These are phyloP conservation scores for Siderastrea siderea DNA, from an alignment of 92 coral and sea anemone genomes.

Conservation along the genomic window DNA sequence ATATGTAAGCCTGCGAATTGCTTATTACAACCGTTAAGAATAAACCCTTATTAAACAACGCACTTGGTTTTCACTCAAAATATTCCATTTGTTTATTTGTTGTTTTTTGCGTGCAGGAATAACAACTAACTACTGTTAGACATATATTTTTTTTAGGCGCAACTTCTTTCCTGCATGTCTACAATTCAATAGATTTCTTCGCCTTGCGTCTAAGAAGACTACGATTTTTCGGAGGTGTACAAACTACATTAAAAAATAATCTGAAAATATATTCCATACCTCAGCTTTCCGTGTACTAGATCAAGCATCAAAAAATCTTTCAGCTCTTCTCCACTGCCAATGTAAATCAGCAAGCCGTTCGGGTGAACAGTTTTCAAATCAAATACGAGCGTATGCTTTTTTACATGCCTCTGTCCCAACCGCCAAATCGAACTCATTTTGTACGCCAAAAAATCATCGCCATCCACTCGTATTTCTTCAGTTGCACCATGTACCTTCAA, in stretches of 20 bases:
- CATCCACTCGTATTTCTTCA: slow-evolving; percentile 17
- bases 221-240: too few species aligned
- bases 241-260: neutral
- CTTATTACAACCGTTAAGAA: too few species aligned
- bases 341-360: slow-evolving; percentile 19
- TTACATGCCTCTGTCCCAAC: neutral
- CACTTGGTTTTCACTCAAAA: too few species aligned
- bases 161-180: too few species aligned
- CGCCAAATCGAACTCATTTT: neutral
- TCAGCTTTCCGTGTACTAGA: slow-evolving; percentile 38
- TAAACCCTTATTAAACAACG: too few species aligned
- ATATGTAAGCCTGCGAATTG: too few species aligned
- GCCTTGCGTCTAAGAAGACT: too few species aligned
- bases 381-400: neutral
- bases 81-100: too few species aligned
- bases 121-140: too few species aligned
- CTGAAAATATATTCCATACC: slow-evolving; percentile 4
- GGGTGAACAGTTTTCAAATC: slow-evolving; percentile 34
- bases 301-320: slow-evolving; percentile 24
- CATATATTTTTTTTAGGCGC: too few species aligned
- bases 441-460: slow-evolving; percentile 37
- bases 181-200: too few species aligned
- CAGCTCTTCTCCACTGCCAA: slow-evolving; percentile 9
- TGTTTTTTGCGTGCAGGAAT: too few species aligned
- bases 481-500: neutral